A percentile compares a stretch with the other conserved stretches of the same genome.
Evolutionary conservation across 2,797 vertebrate genomes (phyloP).

Genomic region (Monodelphis domestica): DNA sequence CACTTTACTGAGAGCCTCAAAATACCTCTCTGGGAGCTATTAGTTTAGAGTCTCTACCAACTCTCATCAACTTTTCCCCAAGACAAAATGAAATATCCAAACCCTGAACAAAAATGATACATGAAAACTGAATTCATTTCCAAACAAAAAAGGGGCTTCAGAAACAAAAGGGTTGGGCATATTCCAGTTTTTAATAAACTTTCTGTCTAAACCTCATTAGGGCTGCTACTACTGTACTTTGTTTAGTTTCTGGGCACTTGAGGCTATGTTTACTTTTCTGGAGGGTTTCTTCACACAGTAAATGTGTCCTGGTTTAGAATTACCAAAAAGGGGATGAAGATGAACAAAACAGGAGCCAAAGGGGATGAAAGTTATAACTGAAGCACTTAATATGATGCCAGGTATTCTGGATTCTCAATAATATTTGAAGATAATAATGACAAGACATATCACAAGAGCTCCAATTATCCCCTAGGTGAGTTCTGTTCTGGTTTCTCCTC

Average conservation of each 20-base stretch:
- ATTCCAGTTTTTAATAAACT: conserved; percentile 9
- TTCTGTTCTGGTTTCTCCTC: not conserved
- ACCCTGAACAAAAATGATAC: not conserved
- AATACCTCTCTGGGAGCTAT: not conserved
- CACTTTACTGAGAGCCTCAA: not conserved
- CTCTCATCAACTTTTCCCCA: not conserved
- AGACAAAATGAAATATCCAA: not conserved
- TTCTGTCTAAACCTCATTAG: not conserved
- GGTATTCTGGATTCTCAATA: not conserved
- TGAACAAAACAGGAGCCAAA: not conserved
- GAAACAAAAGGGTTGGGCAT: conserved; percentile 12
- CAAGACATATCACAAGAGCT: not conserved
- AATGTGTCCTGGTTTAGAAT: conserved; percentile 27
- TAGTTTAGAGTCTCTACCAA: not conserved
- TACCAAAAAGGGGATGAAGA: not conserved
- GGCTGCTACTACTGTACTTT: not conserved
- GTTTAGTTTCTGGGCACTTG: not conserved
- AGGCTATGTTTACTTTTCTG: conserved; percentile 13
- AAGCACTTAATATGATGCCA: not conserved
- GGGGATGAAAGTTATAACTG: not conserved
- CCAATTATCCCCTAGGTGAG: conserved; percentile 6
- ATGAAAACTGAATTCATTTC: not conserved
- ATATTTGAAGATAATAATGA: conserved; percentile 3
- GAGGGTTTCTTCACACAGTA: not conserved
- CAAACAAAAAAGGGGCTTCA: not conserved